These are phyloP conservation scores for Hydrozoanthus tunicans DNA, from an alignment of 64 coral and sea anemone species.

Conservation along the genomic window DNA sequence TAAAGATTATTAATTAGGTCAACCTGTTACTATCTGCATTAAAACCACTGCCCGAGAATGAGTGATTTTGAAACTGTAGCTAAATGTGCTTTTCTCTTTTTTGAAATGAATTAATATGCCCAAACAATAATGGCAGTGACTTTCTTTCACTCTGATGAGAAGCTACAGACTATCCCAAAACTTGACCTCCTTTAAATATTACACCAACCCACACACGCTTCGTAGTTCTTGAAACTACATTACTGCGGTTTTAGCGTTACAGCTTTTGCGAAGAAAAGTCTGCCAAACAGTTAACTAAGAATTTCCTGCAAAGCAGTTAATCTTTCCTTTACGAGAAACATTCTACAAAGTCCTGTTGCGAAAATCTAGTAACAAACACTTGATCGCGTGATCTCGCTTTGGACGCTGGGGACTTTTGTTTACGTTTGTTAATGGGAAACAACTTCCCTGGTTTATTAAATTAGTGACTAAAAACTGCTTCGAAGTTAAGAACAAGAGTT, in stretches of 20 bases:
- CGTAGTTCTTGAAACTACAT: background rate
- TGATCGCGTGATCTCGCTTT: too few species aligned
- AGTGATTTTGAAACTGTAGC: too few species aligned
- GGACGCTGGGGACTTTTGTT: too few species aligned
- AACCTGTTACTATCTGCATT: too few species aligned
- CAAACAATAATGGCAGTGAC: too few species aligned
- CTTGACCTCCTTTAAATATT: background rate
- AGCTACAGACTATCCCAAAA: background rate
- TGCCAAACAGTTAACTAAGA: background rate
- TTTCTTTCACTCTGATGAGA: background rate
- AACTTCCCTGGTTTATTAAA: too few species aligned
- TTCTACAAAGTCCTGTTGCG: background rate
- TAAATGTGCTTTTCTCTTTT: too few species aligned
- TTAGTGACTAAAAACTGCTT: too few species aligned
- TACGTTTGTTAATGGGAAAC: too few species aligned
- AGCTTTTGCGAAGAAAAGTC: background rate
- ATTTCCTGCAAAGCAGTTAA: background rate
- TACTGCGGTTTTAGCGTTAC: background rate
- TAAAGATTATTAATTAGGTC: too few species aligned
- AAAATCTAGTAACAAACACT: background rate
- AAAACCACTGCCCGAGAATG: too few species aligned
- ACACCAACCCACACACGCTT: background rate
- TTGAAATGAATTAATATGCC: too few species aligned
- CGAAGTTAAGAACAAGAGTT: background rate
- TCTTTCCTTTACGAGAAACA: slow-evolving; percentile 1